Evolutionary conservation across 1,140 invertebrate genomes (phyloP).

Genomic region (Bathynomus jamesi): DNA sequence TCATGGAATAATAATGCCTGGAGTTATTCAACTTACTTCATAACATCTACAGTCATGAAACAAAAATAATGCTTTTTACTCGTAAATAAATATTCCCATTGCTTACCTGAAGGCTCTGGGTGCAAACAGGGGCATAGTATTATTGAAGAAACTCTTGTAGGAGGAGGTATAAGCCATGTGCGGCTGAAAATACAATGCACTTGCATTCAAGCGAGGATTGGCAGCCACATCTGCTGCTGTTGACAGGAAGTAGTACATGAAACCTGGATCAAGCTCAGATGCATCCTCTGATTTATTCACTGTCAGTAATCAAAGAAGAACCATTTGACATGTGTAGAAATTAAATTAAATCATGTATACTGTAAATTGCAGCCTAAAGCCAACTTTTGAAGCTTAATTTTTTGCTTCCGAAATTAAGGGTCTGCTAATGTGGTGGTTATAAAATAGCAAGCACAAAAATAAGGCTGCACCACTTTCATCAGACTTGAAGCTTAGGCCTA

Average conservation of each 20-base stretch:
- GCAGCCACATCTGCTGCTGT: slow-evolving; percentile 89
- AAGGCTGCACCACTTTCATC: too few relatives aligned
- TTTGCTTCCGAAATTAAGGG: too few relatives aligned
- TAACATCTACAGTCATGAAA: too few relatives aligned
- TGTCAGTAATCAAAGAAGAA: slow-evolving; percentile 2
- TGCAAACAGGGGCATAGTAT: slow-evolving; percentile 89
- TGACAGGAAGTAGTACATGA: slow-evolving; percentile 97
- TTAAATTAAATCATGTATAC: not conserved
- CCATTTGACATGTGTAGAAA: not conserved
- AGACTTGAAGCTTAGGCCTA: too few relatives aligned
- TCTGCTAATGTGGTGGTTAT: not conserved
- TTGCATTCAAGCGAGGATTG: slow-evolving; percentile 86
- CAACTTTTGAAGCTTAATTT: too few relatives aligned
- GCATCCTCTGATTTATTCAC: slow-evolving; percentile 28
- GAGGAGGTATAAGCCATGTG: slow-evolving; percentile 91
- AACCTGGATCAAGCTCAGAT: slow-evolving; percentile 60
- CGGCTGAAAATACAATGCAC: slow-evolving; percentile 87
- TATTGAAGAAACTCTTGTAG: slow-evolving; percentile 93
- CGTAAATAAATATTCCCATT: too few relatives aligned
- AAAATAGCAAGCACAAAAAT: not conserved
- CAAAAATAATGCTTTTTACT: too few relatives aligned
- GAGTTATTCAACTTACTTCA: too few relatives aligned
- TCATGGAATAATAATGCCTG: too few relatives aligned
- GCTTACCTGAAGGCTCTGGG: slow-evolving; percentile 75
- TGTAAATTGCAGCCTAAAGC: not conserved